These are phyloP conservation scores for Dendroctonus valens DNA, from an alignment of 1,140 invertebrate genomes.

Conservation along the genomic window DNA sequence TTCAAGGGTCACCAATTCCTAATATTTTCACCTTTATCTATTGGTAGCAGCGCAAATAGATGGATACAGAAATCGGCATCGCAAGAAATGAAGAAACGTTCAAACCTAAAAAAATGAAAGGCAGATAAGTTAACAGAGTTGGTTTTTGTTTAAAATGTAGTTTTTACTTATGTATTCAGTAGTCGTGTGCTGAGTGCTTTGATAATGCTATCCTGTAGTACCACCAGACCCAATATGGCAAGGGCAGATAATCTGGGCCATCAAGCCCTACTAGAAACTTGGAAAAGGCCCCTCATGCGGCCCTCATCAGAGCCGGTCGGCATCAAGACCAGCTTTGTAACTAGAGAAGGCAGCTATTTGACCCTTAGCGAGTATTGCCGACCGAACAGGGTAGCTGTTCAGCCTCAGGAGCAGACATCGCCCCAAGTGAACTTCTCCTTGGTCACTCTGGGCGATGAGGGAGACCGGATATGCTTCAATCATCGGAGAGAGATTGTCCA, in stretches of 20 bases:
- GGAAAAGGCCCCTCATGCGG: slow-evolving; percentile 46
- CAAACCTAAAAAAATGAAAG: no score
- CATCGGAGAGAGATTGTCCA: slow-evolving; percentile 96
- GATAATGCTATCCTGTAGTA: slow-evolving; percentile 33
- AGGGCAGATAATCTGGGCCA: no score
- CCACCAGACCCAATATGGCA: slow-evolving; percentile 41
- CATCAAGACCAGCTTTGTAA: slow-evolving; percentile 94
- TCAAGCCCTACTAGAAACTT: no score
- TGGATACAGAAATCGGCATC: no score
- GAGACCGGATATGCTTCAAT: slow-evolving; percentile 95
- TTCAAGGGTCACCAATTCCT: no score
- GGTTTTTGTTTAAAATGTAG: slow-evolving; percentile 1
- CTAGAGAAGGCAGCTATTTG: slow-evolving; percentile 91
- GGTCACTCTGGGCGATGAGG: slow-evolving; percentile 74
- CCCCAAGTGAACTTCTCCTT: slow-evolving; percentile 85
- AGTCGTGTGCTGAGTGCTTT: not conserved
- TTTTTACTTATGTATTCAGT: not conserved
- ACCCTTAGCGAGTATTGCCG: slow-evolving; percentile 92
- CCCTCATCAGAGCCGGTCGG: slow-evolving; percentile 56
- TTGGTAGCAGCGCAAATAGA: no score
- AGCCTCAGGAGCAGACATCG: slow-evolving; percentile 67
- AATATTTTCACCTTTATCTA: no score
- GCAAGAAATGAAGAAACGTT: no score
- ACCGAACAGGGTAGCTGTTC: slow-evolving; percentile 85
- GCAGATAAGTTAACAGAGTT: no score